A percentile compares a stretch with the other conserved stretches of the same genome.
Conservation (phyloP, 2,797 vertebrate genomes). For the Bovichtus variegatus region DNA sequence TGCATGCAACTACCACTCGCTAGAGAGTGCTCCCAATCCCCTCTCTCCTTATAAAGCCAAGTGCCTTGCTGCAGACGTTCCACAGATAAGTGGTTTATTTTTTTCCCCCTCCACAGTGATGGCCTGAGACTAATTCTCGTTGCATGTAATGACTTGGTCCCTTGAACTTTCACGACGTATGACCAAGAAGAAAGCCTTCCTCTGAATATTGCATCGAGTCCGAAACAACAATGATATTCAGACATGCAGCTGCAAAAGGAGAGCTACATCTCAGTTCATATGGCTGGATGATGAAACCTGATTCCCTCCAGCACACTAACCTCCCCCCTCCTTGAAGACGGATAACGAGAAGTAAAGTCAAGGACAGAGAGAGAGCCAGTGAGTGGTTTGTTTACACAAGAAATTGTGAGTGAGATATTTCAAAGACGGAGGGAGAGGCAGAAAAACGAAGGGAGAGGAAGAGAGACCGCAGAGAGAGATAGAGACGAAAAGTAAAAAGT, state of each 20-base stretch:
- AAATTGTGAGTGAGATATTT: conserved; percentile 63
- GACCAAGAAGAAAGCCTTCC: conserved; percentile 40
- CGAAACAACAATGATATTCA: conserved; percentile 54
- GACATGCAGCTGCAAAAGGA: conserved; percentile 59
- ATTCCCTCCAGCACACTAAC: conserved; percentile 67
- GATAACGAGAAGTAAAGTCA: conserved; percentile 75
- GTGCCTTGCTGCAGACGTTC: conserved; percentile 68
- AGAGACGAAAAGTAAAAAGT: not conserved
- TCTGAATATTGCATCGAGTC: conserved; percentile 36
- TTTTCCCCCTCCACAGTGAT: conserved; percentile 37
- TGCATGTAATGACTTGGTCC: conserved; percentile 69
- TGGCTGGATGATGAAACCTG: conserved; percentile 77
- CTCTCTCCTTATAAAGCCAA: conserved; percentile 74
- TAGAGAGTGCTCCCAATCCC: conserved; percentile 73
- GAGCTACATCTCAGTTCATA: conserved; percentile 64
- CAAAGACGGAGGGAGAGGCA: conserved; percentile 45
- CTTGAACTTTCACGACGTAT: conserved; percentile 56
- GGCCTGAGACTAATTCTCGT: conserved; percentile 71
- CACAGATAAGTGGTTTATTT: conserved; percentile 75
- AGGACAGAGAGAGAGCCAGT: conserved; percentile 61
- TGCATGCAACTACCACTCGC: conserved; percentile 70
- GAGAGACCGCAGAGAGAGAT: conserved; percentile 1
- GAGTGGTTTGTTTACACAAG: conserved; percentile 73
- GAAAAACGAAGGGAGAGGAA: conserved; percentile 1
- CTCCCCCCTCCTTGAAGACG: conserved; percentile 70